Evolutionary conservation across 37 sponge, comb jelly and placozoan genomes (phyloP), one percentile per base, ranked within the genome.

Genomic region (Oopsacas minuta): DNA sequence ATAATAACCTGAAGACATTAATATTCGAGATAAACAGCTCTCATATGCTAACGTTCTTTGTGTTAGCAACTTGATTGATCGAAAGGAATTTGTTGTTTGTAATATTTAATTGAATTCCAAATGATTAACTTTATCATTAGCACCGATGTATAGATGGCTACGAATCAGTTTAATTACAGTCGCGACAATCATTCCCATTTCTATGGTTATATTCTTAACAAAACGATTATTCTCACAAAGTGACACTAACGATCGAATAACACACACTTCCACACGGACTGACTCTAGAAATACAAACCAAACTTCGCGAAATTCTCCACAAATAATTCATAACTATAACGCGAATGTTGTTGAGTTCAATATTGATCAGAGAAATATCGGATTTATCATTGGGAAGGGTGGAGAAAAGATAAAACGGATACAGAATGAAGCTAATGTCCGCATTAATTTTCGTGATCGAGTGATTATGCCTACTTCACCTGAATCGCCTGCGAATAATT

Each of bases 361-460:
- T 5, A 61, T 61, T 25, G 75, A 61, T 3, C 75, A 61, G 30
- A 5, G 28, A 61, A 61, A 61, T 10, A 61, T 61, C 28, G 75
- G 75, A 12, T 61, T 61, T 12, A 61, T 61, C 28, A 61, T 61
- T 32, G 75, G 75, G 30, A 3, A 34, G 75, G 75, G 75, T 25
- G 75, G 75, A 25, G 75, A 61, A n/a, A 61, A n/a, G 30, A 61
- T 61, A 61, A 61, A 61, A n/a, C 75, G 75, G 32, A 61, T 61
- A 10, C 75, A 61, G 22, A 12, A 3, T 20, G 75, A 61, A 61
- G 75, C 75, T 5, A 34, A 61, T 61, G 75, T 61, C 22, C 75
- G 75, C 28, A 61, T 61, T n/a, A 61, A 34, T 7, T 61, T 61
- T 61, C 75, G 75, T 12, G 75, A 61, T 61, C 75, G 28, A 34